Conservation (phyloP, 2,888 invertebrate genomes). For the Lasioglossum morio region DNA sequence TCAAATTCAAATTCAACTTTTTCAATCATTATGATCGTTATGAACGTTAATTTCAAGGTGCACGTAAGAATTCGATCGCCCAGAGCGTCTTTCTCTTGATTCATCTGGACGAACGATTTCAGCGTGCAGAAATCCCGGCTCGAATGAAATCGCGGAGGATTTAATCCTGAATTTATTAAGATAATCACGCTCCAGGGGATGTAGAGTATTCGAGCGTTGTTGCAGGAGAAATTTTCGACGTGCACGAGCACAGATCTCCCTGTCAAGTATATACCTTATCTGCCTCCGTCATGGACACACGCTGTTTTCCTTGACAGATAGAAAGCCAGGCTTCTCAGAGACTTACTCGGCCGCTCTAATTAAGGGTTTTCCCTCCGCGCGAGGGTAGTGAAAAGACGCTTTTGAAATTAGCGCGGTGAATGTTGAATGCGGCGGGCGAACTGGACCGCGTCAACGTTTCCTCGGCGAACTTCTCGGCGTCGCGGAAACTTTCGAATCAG, state of each 20-base stretch:
- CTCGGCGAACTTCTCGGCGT: conserved; percentile 43
- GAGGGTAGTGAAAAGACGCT: conserved; percentile 44
- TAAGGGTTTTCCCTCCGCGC: conserved; percentile 41
- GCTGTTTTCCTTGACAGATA: conserved; percentile 10
- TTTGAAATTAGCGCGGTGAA: conserved; percentile 66
- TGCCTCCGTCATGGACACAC: conserved; percentile 7
- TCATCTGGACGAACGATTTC: background rate
- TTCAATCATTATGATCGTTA: too few relatives aligned
- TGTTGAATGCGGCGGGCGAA: conserved; percentile 68
- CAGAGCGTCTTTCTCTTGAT: background rate
- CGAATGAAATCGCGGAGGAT: background rate
- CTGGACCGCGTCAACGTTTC: conserved; percentile 73
- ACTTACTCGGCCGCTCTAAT: conserved; percentile 47
- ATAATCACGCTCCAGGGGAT: background rate
- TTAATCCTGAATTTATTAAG: background rate
- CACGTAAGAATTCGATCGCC: background rate
- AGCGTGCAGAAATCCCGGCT: background rate
- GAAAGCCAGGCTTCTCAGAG: conserved; percentile 30
- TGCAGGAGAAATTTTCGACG: conserved; percentile 12
- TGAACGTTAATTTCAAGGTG: background rate
- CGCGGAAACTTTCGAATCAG: conserved; percentile 69
- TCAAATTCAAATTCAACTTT: too few relatives aligned
- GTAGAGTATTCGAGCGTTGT: background rate
- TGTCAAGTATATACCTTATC: background rate
- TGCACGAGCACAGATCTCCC: background rate